Evolutionary conservation across 1,140 invertebrate species (phyloP).

Genomic region (Drosophila nasuta): DNA sequence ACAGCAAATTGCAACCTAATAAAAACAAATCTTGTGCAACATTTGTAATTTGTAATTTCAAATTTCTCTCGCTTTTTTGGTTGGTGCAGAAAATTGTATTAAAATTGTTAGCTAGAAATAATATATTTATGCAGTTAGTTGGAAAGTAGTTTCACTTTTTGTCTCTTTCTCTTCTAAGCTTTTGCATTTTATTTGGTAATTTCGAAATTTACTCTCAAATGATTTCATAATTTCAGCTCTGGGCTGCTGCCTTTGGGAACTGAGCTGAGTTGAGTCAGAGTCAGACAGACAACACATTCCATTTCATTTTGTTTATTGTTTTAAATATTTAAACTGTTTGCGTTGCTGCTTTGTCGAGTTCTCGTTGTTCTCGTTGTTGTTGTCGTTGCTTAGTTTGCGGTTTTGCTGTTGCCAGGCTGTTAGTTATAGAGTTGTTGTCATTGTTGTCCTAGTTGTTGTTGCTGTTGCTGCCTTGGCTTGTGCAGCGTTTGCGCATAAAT

Average conservation of each 20-base stretch:
- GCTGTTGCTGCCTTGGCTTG: slow-evolving; percentile 17
- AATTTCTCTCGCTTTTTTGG: no score
- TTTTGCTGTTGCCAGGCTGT: slow-evolving; percentile 45
- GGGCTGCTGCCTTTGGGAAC: slow-evolving; percentile 12
- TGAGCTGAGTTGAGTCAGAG: neutral
- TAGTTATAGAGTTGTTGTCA: slow-evolving; percentile 38
- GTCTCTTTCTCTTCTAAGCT: neutral
- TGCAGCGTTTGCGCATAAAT: slow-evolving; percentile 60
- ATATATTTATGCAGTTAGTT: slow-evolving; percentile 1
- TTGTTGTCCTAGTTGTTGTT: slow-evolving; percentile 8
- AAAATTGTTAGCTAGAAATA: neutral
- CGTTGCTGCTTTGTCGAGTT: slow-evolving; percentile 24
- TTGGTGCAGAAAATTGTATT: neutral
- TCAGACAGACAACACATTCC: slow-evolving; percentile 43
- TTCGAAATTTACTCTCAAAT: slow-evolving; percentile 12
- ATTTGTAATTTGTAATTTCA: no score
- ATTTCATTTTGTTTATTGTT: slow-evolving; percentile 73
- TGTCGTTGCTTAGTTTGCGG: slow-evolving; percentile 52
- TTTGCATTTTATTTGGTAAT: slow-evolving; percentile 26
- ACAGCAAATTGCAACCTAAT: no score
- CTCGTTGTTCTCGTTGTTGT: slow-evolving; percentile 24
- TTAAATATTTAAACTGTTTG: slow-evolving; percentile 69
- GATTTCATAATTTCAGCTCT: slow-evolving; percentile 30
- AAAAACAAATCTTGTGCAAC: neutral
- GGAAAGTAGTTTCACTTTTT: neutral